Evolutionary conservation across 2,888 invertebrate genomes (phyloP).

Genomic region (Branchellion lobata): DNA sequence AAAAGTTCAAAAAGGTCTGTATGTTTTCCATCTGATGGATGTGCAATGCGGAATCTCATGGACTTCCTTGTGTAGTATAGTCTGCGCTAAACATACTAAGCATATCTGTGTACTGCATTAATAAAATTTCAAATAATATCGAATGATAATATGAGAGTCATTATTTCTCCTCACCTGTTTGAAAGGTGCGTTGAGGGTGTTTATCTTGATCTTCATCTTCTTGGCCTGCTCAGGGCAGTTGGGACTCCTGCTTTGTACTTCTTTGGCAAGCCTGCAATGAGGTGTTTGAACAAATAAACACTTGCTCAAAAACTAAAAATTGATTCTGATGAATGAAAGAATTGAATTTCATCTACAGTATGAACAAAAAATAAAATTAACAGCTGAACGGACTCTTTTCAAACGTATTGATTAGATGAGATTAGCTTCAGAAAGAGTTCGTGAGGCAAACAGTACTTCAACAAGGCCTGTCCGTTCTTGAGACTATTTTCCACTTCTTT

Average conservation of each 20-base stretch:
- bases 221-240: slow-evolving; percentile 55
- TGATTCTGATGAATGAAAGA: background rate
- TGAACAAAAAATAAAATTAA: too few species aligned
- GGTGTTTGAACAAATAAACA: background rate
- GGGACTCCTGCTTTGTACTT: slow-evolving; percentile 56
- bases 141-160: too few species aligned
- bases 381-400: too few species aligned
- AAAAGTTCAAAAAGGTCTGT: slow-evolving; percentile 59
- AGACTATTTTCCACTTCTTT: slow-evolving; percentile 66
- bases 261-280: slow-evolving; percentile 56
- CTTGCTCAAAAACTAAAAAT: background rate
- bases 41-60: background rate
- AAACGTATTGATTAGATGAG: too few species aligned
- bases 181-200: slow-evolving; percentile 57
- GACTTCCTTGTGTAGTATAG: background rate
- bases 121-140: too few species aligned
- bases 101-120: too few species aligned
- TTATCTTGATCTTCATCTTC: slow-evolving; percentile 54
- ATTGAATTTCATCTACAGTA: background rate
- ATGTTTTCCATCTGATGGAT: slow-evolving; percentile 63
- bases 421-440: too few species aligned
- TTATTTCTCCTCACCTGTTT: slow-evolving; percentile 61
- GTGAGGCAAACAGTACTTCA: slow-evolving; percentile 57
- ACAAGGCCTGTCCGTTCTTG: slow-evolving; percentile 57
- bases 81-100: too few species aligned